These are phyloP conservation scores for Brachyopa scutellaris DNA, from an alignment of 2,888 invertebrate species.

Conservation along the genomic window DNA sequence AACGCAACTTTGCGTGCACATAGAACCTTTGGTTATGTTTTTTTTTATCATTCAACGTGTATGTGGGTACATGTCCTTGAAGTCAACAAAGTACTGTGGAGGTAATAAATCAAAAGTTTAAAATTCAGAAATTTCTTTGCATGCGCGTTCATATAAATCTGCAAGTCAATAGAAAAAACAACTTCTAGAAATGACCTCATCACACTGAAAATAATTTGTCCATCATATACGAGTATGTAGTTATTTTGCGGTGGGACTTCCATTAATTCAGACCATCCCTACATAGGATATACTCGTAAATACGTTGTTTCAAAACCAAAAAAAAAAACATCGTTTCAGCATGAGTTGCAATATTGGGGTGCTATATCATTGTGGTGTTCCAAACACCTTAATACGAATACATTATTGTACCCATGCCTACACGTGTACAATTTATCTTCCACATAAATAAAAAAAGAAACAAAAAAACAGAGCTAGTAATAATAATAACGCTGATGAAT, in stretches of 20 bases:
- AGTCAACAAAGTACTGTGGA: not conserved
- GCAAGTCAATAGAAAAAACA: not conserved
- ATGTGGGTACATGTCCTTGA: slow-evolving; percentile 20
- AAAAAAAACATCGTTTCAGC: no score
- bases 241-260: no score
- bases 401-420: not conserved
- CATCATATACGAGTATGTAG: no score
- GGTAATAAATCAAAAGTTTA: slow-evolving; percentile 26
- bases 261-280: no score
- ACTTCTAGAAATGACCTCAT: slow-evolving; percentile 8
- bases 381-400: no score
- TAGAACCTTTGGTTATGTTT: not conserved
- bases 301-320: no score
- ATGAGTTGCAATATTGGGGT: no score
- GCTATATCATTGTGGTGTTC: no score
- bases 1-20: slow-evolving; percentile 40
- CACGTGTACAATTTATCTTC: not conserved
- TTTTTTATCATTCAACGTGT: not conserved
- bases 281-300: no score
- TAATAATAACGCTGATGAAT: no score
- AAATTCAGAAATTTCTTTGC: not conserved
- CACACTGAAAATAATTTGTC: not conserved
- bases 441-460: not conserved
- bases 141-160: no score
- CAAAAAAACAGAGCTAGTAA: no score